phyloP scores from a whole-genome alignment of 2,888 invertebrate genomes.

The Crepidodera aurea region DNA sequence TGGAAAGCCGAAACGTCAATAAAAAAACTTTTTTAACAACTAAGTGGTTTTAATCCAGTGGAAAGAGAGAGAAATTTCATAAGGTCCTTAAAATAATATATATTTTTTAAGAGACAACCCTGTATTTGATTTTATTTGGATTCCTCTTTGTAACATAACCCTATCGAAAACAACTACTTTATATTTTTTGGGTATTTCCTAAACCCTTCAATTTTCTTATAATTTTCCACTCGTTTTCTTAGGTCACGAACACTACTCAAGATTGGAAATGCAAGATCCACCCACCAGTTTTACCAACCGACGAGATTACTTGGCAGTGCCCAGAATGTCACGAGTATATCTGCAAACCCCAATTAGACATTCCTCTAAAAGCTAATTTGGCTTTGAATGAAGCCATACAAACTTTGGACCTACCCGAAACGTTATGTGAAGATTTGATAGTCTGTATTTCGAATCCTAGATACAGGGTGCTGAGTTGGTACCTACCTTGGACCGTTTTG shows the following conservation, averaged over 20 bases:
- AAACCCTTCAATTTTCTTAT: too few species aligned
- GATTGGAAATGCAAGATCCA: slow-evolving; percentile 57
- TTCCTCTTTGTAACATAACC: too few species aligned
- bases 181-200: too few species aligned
- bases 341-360: slow-evolving; percentile 53
- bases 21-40: too few species aligned
- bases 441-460: slow-evolving; percentile 75
- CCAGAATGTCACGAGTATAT: slow-evolving; percentile 56
- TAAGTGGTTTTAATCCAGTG: too few species aligned
- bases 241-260: slow-evolving; percentile 33
- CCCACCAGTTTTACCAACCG: slow-evolving; percentile 49
- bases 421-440: slow-evolving; percentile 75
- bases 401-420: slow-evolving; percentile 69
- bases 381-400: slow-evolving; percentile 59
- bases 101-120: too few species aligned
- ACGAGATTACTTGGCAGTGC: slow-evolving; percentile 55
- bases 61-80: too few species aligned
- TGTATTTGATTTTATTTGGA: too few species aligned
- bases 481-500: slow-evolving; percentile 67
- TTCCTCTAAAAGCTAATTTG: slow-evolving; percentile 52
- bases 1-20: too few species aligned
- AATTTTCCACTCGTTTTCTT: too few species aligned
- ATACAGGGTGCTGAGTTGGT: slow-evolving; percentile 76
- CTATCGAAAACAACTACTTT: too few species aligned
- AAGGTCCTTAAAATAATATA: too few species aligned